Conservation (phyloP, 53 echinoderm and acorn worm genomes). For the Paelopatides confundens region DNA sequence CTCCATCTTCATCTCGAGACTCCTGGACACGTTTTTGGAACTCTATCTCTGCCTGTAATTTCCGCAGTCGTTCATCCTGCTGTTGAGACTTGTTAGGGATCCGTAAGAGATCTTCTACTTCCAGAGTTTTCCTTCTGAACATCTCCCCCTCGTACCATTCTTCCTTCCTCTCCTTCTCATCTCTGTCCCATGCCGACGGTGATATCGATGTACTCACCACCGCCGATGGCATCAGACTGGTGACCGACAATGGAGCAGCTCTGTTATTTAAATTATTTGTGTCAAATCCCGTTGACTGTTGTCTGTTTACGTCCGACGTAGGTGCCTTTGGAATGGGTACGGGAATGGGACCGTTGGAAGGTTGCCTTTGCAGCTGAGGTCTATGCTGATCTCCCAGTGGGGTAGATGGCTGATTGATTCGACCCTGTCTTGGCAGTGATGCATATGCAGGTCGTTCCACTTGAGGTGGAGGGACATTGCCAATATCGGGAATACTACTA, state of each 20-base stretch:
- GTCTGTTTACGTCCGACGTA: neutral
- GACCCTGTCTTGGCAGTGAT: slow-evolving; percentile 86
- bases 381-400: slow-evolving; percentile 67
- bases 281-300: neutral
- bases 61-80: slow-evolving; percentile 83
- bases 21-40: slow-evolving; percentile 93
- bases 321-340: slow-evolving; percentile 80
- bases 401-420: slow-evolving; percentile 79
- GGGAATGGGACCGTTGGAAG: slow-evolving; percentile 80
- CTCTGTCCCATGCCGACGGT: slow-evolving; percentile 80
- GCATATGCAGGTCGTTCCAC: slow-evolving; percentile 71
- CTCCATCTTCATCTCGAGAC: slow-evolving; percentile 59
- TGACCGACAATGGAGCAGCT: neutral
- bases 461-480: slow-evolving; percentile 17
- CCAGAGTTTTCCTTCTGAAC: slow-evolving; percentile 71
- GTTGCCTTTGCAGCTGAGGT: slow-evolving; percentile 78
- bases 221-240: slow-evolving; percentile 8
- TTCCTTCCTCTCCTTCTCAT: slow-evolving; percentile 82
- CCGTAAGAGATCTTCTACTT: slow-evolving; percentile 73
- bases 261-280: neutral
- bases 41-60: slow-evolving; percentile 82
- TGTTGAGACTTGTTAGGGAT: slow-evolving; percentile 64
- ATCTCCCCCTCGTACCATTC: slow-evolving; percentile 76
- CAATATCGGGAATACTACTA: neutral
- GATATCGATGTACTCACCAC: neutral